Percentiles rank a stretch among this genome's conserved stretches.
Evolutionary conservation across 1,140 invertebrate species (phyloP).

Genomic region (Trachymyrmex septentrionalis): DNA sequence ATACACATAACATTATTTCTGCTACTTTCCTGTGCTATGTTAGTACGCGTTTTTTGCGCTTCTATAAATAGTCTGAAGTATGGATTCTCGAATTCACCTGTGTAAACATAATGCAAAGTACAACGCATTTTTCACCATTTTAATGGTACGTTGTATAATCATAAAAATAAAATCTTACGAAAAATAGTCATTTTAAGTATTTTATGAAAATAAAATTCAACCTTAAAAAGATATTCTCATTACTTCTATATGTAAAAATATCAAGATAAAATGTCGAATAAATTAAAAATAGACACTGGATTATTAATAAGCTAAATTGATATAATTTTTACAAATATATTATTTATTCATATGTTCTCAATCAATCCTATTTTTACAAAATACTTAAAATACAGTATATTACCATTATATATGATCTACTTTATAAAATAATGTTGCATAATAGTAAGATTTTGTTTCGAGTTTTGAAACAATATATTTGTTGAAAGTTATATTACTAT

Average conservation of each 20-base stretch:
- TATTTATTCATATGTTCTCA: slow-evolving; percentile 1
- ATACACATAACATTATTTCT: slow-evolving; percentile 1
- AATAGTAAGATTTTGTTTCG: background rate
- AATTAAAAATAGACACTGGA: background rate
- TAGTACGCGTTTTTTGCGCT: slow-evolving; percentile 2
- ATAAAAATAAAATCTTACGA: background rate
- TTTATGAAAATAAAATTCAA: background rate
- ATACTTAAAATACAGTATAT: background rate
- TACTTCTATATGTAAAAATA: background rate
- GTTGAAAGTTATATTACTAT: slow-evolving; percentile 19
- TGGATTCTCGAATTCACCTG: slow-evolving; percentile 12
- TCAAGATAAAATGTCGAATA: background rate
- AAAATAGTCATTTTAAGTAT: background rate
- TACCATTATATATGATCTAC: background rate
- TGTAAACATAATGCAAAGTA: slow-evolving; percentile 1
- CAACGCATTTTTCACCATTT: slow-evolving; percentile 21
- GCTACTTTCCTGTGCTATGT: background rate
- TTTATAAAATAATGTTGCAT: background rate
- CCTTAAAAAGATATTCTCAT: background rate
- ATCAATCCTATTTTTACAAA: background rate
- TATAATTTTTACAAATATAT: slow-evolving; percentile 5
- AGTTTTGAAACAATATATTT: slow-evolving; percentile 30
- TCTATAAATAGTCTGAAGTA: slow-evolving; percentile 1
- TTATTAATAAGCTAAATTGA: background rate
- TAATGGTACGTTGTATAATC: slow-evolving; percentile 2